These are phyloP conservation scores for Enoplosus armatus DNA, from an alignment of 2,797 vertebrate genomes.

Conservation along the genomic window DNA sequence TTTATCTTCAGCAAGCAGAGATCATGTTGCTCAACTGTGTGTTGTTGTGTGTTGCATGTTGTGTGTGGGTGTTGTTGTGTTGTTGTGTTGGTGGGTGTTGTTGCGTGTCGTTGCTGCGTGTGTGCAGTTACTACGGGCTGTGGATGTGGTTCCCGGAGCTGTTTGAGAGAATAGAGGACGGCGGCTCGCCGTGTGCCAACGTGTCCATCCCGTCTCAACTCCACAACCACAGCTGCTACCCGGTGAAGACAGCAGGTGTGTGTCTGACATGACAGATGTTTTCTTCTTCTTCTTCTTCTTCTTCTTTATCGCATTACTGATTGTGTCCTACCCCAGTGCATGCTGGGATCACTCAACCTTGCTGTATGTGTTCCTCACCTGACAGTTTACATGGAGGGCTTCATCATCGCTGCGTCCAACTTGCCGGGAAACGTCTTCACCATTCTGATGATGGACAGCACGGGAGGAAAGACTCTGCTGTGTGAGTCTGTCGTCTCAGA, in stretches of 20 bases:
- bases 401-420: conserved; percentile 82
- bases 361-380: neutral
- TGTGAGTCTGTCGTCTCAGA: conserved; percentile 70
- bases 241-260: conserved; percentile 82
- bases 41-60: too few species aligned
- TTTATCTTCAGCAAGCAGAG: conserved; percentile 34
- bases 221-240: conserved; percentile 79
- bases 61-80: conserved; percentile 29
- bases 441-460: conserved; percentile 82
- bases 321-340: neutral
- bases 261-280: neutral
- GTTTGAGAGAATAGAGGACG: conserved; percentile 74
- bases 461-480: conserved; percentile 82
- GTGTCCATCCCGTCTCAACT: conserved; percentile 21
- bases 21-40: conserved; percentile 19
- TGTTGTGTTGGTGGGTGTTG: too few species aligned
- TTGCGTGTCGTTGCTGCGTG: too few species aligned
- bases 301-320: neutral
- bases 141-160: conserved; percentile 90
- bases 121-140: conserved; percentile 84
- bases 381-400: conserved; percentile 85
- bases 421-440: conserved; percentile 87
- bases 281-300: too few species aligned
- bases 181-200: conserved; percentile 82
- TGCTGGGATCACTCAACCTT: neutral